A percentile compares a stretch with the other conserved stretches of the same genome.
These are phyloP conservation scores for Drosophila subpulchrella DNA, from an alignment of 1,140 invertebrate genomes.

Conservation along the genomic window DNA sequence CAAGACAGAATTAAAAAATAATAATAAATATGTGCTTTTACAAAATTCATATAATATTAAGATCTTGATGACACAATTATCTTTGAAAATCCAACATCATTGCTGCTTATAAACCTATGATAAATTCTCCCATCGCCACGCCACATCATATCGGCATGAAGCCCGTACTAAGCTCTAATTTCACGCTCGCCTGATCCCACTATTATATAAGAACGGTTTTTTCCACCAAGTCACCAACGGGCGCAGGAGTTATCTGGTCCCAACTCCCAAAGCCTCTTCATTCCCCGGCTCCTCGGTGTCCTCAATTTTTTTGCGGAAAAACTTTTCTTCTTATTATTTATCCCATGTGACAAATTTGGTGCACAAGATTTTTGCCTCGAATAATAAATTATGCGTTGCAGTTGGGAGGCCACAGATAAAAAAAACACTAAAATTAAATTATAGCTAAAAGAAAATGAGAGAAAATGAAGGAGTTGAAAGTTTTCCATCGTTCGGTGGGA, in stretches of 20 bases:
- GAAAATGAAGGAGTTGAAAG: constrained; percentile 44
- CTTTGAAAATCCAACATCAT: neutral
- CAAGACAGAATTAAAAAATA: no score
- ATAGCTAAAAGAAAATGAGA: constrained; percentile 9
- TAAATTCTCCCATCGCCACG: constrained; percentile 12
- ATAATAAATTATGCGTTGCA: constrained; percentile 71
- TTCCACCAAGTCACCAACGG: constrained; percentile 28
- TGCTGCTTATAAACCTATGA: constrained; percentile 3
- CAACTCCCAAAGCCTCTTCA: constrained; percentile 41
- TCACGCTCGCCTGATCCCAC: constrained; percentile 63
- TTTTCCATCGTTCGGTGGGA: constrained; percentile 36
- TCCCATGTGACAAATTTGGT: constrained; percentile 81
- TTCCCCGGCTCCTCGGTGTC: neutral
- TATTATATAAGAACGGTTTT: constrained; percentile 21
- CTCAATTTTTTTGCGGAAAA: constrained; percentile 43
- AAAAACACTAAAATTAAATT: constrained; percentile 27
- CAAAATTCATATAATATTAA: neutral
- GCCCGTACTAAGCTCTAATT: constrained; percentile 56
- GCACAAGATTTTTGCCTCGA: constrained; percentile 71
- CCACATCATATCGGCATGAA: constrained; percentile 11
- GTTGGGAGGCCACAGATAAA: neutral
- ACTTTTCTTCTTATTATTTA: constrained; percentile 77
- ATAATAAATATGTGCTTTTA: no score
- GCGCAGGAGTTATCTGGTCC: constrained; percentile 68
- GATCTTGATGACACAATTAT: neutral